A percentile compares a stretch with the other conserved stretches of the same genome.
phyloP scores from a whole-genome alignment of 2,888 invertebrate genomes.

The Troides aeacus region DNA sequence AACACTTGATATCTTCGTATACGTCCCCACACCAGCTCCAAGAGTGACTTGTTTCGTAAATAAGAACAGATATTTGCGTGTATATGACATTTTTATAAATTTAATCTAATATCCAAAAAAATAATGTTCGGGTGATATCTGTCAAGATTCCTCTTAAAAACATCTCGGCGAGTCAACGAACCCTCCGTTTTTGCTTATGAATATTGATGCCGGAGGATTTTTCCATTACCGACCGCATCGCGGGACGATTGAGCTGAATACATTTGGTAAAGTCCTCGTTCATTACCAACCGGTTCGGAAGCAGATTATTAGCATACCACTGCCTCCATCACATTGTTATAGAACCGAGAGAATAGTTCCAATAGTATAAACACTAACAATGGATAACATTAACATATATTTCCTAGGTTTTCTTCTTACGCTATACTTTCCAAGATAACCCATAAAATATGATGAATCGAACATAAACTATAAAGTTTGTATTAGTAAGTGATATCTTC shows the following conservation, averaged over 20 bases:
- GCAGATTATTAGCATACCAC: constrained; percentile 27
- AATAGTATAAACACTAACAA: neutral
- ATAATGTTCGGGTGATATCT: constrained; percentile 11
- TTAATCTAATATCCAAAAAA: neutral
- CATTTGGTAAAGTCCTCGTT: constrained; percentile 52
- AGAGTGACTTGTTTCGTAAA: too few species aligned
- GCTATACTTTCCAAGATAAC: too few species aligned
- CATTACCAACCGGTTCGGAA: constrained; percentile 42
- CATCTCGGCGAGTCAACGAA: constrained; percentile 41
- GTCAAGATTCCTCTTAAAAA: constrained; percentile 29
- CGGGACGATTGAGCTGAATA: constrained; percentile 51
- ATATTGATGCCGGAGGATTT: constrained; percentile 60
- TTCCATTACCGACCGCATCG: constrained; percentile 51
- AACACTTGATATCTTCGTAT: too few species aligned
- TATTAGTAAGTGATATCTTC: too few species aligned
- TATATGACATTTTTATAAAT: neutral
- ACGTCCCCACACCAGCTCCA: too few species aligned
- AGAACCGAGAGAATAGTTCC: neutral
- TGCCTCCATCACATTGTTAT: constrained; percentile 6
- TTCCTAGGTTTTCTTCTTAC: too few species aligned
- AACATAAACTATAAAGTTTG: too few species aligned
- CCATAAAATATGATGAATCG: too few species aligned
- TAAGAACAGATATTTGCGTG: too few species aligned
- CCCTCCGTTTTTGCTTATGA: constrained; percentile 50
- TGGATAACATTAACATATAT: too few species aligned